Evolutionary conservation across 2,888 invertebrate genomes (phyloP), one percentile per base, ranked within the genome.

Genomic region (Acronicta alni): DNA sequence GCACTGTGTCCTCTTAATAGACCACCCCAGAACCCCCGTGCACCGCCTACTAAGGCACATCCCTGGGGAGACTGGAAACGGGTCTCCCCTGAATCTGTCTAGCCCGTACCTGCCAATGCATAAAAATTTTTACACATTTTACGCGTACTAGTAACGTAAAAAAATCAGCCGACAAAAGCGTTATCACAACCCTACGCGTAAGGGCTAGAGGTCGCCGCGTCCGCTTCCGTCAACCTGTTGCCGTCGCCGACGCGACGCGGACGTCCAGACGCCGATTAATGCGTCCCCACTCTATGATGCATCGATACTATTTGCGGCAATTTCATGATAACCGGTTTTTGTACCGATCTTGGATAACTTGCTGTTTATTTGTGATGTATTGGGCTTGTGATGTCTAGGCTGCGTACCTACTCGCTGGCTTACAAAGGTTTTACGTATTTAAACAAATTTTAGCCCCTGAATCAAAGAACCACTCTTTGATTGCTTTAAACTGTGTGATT

Each of bases 191-290:
- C 49, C 60, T 57, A 38, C 20, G 23, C 35, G 23, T 49, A 67
- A 66, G 66, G 60, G 48, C 49, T 67, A 49, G 44, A 67, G 67
- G 54, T 67, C 49, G 15, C 49, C 58, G 23, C 46, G 32, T 41
- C 46, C 42, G 51, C 60, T 67, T 77, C 72, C 67, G 72, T 75
- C 72, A 77, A 75, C 75, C 75, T 75, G 75, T 77, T 77, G 75
- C 56, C 57, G 61, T 2, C 26, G 8, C 14, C 35, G 35, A 35
- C 35, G 5, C 35, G 35, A n/a, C 35, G 35, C 35, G 35, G 35
- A 35, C n/a, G 35, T 35, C 35, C 59, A 58, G 35, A 30, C 54
- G 41, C 60, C 71, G 75, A 67, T 70, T 76, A 77, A 77, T 74
- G 77, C 74, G 71, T 65, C 53, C 66, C 67, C 63, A 56, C 71